These are phyloP conservation scores for Gonocerus acuteangulatus DNA, from an alignment of 2,888 invertebrate species.

Conservation along the genomic window DNA sequence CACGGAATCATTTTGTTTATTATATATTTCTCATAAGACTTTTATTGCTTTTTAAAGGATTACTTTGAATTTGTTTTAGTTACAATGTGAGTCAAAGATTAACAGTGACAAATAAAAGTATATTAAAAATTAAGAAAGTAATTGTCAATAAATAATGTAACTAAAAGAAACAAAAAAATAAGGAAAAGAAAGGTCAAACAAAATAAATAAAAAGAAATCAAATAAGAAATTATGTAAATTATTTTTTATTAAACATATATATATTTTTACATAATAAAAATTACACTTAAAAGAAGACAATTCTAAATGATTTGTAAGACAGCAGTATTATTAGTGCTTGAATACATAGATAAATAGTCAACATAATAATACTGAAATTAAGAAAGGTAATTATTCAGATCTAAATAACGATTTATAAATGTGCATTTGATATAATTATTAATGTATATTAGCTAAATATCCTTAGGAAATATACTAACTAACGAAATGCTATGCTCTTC, in stretches of 20 bases:
- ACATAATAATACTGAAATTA: conserved; percentile 33
- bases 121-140: too few relatives aligned
- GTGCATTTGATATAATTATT: conserved; percentile 10
- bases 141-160: too few relatives aligned
- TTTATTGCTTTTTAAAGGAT: too few relatives aligned
- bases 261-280: conserved; percentile 25
- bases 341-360: conserved; percentile 20
- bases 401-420: conserved; percentile 28
- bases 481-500: conserved; percentile 31
- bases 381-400: conserved; percentile 32
- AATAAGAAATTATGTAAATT: conserved; percentile 19
- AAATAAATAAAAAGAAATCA: neutral
- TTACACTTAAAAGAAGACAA: conserved; percentile 22
- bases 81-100: too few relatives aligned
- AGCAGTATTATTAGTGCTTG: conserved; percentile 18
- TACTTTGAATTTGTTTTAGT: too few relatives aligned
- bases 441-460: conserved; percentile 28
- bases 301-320: conserved; percentile 9
- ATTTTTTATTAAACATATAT: conserved; percentile 22
- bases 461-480: conserved; percentile 34
- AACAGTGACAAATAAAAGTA: too few relatives aligned
- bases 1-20: too few relatives aligned
- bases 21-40: too few relatives aligned
- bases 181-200: conserved; percentile 10
- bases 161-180: too few relatives aligned